phyloP scores from a whole-genome alignment of 2,797 vertebrate species.

The Mastacembelus armatus region DNA sequence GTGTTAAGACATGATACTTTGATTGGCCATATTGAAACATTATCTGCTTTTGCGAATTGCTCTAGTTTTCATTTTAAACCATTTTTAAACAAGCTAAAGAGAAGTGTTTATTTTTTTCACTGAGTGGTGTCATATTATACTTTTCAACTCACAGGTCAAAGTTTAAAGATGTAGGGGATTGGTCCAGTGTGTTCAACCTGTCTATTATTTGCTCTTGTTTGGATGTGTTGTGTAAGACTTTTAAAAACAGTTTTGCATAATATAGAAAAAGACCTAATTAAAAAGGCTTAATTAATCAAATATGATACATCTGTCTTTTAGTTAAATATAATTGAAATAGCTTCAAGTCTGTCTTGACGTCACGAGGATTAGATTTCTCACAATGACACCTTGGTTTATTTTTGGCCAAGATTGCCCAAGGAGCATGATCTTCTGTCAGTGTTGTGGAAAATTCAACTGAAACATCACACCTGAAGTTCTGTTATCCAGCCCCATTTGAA shows the following conservation, averaged over 20 bases:
- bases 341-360: slow-evolving; percentile 1
- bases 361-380: slow-evolving; percentile 35
- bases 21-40: slow-evolving; percentile 16
- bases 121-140: neutral
- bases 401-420: slow-evolving; percentile 31
- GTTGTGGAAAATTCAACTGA: slow-evolving; percentile 19
- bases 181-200: neutral
- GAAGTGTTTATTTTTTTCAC: neutral
- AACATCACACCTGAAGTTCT: neutral
- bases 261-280: no score
- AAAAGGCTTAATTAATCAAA: no score
- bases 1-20: slow-evolving; percentile 18
- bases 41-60: slow-evolving; percentile 1
- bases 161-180: neutral
- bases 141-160: neutral
- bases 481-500: neutral
- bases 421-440: slow-evolving; percentile 23
- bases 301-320: neutral
- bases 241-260: no score
- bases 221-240: no score
- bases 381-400: slow-evolving; percentile 51
- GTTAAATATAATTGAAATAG: neutral
- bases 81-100: neutral
- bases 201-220: neutral
- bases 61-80: neutral